Evolutionary conservation across 2,113 vertebrate species (phyloP).

Genomic region (Heliornis fulica): DNA sequence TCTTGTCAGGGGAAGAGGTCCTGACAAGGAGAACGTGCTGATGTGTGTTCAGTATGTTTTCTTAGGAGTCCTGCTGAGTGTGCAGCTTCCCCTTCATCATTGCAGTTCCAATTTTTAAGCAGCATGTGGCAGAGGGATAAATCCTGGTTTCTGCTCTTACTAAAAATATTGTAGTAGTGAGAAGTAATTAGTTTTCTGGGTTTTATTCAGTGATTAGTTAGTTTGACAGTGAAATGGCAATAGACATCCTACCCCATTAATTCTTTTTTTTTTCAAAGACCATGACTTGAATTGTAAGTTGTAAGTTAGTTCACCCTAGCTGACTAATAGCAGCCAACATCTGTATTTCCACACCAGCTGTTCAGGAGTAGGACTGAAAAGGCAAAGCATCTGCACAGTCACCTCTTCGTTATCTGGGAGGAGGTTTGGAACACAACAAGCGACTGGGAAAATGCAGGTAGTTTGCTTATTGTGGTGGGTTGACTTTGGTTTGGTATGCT

Average conservation of each 20-base stretch:
- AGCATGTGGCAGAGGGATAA: neutral
- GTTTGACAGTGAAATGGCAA: neutral
- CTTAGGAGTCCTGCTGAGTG: neutral
- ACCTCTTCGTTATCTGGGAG: conserved; percentile 4
- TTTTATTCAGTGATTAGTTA: neutral
- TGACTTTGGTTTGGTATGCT: too few relatives aligned
- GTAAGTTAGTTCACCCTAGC: neutral
- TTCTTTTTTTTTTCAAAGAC: neutral
- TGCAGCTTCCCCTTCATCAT: neutral
- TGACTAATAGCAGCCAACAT: neutral
- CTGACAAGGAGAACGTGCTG: neutral
- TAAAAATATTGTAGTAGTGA: neutral
- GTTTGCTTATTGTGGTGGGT: neutral
- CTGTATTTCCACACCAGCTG: neutral
- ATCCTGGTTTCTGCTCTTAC: neutral
- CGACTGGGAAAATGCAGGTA: neutral
- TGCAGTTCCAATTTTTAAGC: neutral
- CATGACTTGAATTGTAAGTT: neutral
- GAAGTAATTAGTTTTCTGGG: neutral
- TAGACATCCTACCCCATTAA: neutral
- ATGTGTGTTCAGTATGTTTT: accelerated
- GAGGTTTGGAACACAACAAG: neutral
- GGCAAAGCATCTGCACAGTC: neutral
- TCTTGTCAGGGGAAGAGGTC: neutral
- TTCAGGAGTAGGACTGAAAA: neutral